Evolutionary conservation across 1,140 invertebrate species (phyloP).

Genomic region (Lucilia sericata): DNA sequence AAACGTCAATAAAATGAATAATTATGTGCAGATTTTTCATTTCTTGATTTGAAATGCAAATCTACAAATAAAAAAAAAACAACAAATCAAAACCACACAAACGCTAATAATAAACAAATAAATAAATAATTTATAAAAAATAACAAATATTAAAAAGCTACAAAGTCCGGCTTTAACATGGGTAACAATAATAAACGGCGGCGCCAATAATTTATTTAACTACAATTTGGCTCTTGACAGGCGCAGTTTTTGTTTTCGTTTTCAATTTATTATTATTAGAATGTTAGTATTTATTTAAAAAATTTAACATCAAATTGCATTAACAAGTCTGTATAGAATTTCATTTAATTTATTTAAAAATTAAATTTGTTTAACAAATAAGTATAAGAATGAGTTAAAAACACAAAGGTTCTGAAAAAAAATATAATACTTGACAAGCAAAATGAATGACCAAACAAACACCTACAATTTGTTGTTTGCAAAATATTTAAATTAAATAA

Average conservation of each 20-base stretch:
- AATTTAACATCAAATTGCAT: slow-evolving; percentile 12
- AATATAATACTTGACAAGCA: too few species aligned
- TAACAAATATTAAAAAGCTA: background rate
- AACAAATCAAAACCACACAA: background rate
- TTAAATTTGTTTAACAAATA: background rate
- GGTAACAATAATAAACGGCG: background rate
- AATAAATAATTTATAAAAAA: background rate
- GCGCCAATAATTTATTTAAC: background rate
- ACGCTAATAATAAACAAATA: background rate
- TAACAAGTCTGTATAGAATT: background rate
- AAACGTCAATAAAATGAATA: slow-evolving; percentile 2
- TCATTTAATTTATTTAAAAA: background rate
- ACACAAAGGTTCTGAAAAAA: too few species aligned
- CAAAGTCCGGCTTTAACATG: background rate
- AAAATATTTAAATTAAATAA: too few species aligned
- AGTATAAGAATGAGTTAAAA: too few species aligned
- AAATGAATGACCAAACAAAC: too few species aligned
- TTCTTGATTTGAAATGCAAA: slow-evolving; percentile 2
- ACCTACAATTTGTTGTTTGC: too few species aligned
- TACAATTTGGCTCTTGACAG: background rate
- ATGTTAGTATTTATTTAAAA: background rate
- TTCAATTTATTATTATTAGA: background rate
- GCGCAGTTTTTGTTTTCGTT: background rate
- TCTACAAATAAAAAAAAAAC: background rate
- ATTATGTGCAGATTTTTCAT: background rate